Evolutionary conservation across 2,113 vertebrate species (phyloP).

Genomic region (Motacilla tschutschensis): DNA sequence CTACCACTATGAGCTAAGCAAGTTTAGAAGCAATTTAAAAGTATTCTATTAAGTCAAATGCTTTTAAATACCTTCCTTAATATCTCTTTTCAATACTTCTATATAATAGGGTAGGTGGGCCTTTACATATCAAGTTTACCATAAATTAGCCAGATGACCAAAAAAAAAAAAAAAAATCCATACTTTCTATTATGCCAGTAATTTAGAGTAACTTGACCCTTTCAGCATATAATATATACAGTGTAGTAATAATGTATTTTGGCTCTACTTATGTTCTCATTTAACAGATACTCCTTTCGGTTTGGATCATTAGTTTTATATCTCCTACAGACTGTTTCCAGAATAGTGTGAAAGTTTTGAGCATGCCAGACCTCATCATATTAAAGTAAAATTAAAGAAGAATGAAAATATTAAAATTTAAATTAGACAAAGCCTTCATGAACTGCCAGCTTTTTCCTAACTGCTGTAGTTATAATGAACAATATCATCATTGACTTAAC

Average conservation of each 20-base stretch:
- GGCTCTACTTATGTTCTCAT: not conserved
- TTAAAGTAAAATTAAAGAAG: constrained; percentile 21
- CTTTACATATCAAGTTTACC: not conserved
- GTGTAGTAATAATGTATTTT: not conserved
- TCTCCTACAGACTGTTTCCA: not conserved
- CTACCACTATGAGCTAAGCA: not conserved
- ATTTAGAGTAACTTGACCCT: not conserved
- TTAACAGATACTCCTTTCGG: not conserved
- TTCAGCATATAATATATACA: not conserved
- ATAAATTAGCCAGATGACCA: not conserved
- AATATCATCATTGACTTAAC: not conserved
- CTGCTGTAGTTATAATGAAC: not conserved
- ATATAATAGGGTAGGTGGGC: not conserved
- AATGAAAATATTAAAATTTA: constrained; percentile 5
- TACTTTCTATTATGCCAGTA: not conserved
- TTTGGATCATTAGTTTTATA: constrained; percentile 7
- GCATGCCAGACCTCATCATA: not conserved
- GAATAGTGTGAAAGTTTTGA: not conserved
- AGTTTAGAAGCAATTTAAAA: not conserved
- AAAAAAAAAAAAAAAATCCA: not conserved
- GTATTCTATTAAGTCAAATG: not conserved
- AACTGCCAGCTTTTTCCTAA: not conserved
- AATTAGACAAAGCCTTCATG: not conserved
- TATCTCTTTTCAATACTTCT: not conserved
- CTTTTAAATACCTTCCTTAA: not conserved